Evolutionary conservation across 37 sponge, comb jelly and placozoan species (phyloP).

Genomic region (Hormiphora californensis): DNA sequence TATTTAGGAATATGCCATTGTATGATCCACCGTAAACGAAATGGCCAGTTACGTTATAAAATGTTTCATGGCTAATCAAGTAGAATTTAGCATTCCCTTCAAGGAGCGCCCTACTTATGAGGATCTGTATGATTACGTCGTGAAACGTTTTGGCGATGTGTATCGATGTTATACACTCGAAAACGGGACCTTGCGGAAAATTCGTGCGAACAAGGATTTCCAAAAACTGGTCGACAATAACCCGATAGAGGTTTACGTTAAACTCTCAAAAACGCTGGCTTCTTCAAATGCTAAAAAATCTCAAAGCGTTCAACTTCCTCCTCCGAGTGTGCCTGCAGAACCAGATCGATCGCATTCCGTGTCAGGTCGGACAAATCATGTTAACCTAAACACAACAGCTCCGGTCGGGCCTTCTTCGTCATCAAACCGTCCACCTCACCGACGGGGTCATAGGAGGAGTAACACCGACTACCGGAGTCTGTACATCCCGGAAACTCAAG

Average conservation of each 20-base stretch:
- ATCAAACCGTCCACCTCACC: neutral
- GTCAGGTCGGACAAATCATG: neutral
- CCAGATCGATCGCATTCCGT: neutral
- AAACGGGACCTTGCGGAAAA: neutral
- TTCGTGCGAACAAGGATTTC: neutral
- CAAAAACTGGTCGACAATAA: neutral
- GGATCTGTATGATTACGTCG: neutral
- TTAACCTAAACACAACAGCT: neutral
- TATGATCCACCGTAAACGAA: no score
- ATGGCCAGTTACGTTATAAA: no score
- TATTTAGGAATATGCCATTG: no score
- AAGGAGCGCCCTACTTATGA: neutral
- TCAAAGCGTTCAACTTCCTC: neutral
- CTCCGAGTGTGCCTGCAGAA: neutral
- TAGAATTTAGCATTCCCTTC: neutral
- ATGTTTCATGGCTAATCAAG: neutral
- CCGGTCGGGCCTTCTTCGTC: neutral
- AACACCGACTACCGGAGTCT: neutral
- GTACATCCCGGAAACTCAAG: neutral
- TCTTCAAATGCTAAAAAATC: neutral
- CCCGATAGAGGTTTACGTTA: neutral
- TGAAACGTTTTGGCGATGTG: neutral
- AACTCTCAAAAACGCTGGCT: neutral
- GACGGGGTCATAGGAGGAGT: neutral
- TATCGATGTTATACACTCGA: conserved; percentile 13